These are phyloP conservation scores for Suillia variegata DNA, from an alignment of 2,888 invertebrate genomes.

Conservation along the genomic window DNA sequence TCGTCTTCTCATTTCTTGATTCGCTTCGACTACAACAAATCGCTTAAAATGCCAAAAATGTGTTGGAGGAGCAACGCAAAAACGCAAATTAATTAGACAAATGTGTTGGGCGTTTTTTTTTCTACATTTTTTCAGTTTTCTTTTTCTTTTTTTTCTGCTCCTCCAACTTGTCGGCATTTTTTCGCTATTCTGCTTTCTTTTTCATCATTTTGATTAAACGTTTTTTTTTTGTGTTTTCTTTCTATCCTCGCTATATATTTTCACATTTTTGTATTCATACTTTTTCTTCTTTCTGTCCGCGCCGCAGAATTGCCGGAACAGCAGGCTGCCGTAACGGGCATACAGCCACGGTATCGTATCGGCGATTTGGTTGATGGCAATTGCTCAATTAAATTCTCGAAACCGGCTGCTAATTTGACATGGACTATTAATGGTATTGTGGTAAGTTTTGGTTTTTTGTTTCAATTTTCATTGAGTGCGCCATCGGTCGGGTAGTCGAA, in stretches of 20 bases:
- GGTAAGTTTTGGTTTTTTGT: constrained; percentile 52
- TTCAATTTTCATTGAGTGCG: not conserved
- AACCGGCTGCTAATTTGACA: constrained; percentile 67
- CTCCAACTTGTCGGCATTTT: constrained; percentile 7
- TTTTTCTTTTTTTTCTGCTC: no score
- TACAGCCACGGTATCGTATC: constrained; percentile 64
- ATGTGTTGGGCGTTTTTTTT: constrained; percentile 44
- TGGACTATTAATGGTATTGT: constrained; percentile 66
- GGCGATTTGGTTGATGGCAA: constrained; percentile 65
- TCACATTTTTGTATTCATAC: constrained; percentile 8
- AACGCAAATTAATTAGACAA: constrained; percentile 57
- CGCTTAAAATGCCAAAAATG: constrained; percentile 9
- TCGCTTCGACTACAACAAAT: constrained; percentile 3
- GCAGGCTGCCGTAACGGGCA: constrained; percentile 64
- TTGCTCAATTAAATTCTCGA: constrained; percentile 65
- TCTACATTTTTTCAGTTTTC: no score
- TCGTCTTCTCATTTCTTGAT: not conserved
- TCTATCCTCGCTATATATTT: constrained; percentile 10
- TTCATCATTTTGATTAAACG: constrained; percentile 30
- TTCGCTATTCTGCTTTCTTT: constrained; percentile 9
- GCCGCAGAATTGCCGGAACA: constrained; percentile 63
- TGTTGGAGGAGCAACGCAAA: constrained; percentile 29
- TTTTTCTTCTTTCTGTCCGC: constrained; percentile 16
- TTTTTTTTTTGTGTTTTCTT: constrained; percentile 11
- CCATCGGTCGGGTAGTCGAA: no score